A percentile compares a stretch with the other conserved stretches of the same genome.
phyloP scores from a whole-genome alignment of 2,888 invertebrate species.

The Formica aserva region DNA sequence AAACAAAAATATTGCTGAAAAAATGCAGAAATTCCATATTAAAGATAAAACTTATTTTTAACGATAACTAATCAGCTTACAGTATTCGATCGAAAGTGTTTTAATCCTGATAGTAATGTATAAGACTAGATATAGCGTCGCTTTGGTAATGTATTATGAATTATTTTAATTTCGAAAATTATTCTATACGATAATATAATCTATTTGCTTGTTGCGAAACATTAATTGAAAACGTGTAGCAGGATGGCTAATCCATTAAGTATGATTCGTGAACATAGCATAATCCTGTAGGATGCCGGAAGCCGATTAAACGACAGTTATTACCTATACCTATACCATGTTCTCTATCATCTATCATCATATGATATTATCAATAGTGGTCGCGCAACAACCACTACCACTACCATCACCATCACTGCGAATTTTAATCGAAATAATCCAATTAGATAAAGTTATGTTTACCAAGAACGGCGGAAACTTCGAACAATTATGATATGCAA shows the following conservation, averaged over 20 bases:
- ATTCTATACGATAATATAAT: neutral
- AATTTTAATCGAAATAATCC: constrained; percentile 32
- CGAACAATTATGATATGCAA: constrained; percentile 25
- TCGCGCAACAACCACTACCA: neutral
- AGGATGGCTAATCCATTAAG: constrained; percentile 40
- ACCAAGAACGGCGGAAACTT: constrained; percentile 14
- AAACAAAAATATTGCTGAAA: neutral
- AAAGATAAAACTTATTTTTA: constrained; percentile 24
- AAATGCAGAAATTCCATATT: constrained; percentile 7
- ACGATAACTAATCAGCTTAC: constrained; percentile 22
- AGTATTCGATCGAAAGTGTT: neutral
- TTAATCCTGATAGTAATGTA: neutral
- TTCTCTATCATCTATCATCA: constrained; percentile 52
- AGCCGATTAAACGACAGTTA: constrained; percentile 53
- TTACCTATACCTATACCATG: neutral
- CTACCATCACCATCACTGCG: neutral
- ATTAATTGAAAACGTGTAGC: constrained; percentile 48
- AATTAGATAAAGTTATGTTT: constrained; percentile 33
- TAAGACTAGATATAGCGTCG: neutral
- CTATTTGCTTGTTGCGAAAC: constrained; percentile 6
- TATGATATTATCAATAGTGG: constrained; percentile 17
- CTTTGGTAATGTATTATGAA: neutral
- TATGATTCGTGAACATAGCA: constrained; percentile 46
- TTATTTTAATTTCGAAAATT: constrained; percentile 16
- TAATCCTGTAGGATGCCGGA: constrained; percentile 46